phyloP scores from a whole-genome alignment of 2,888 invertebrate genomes.

The Hesperia comma region DNA sequence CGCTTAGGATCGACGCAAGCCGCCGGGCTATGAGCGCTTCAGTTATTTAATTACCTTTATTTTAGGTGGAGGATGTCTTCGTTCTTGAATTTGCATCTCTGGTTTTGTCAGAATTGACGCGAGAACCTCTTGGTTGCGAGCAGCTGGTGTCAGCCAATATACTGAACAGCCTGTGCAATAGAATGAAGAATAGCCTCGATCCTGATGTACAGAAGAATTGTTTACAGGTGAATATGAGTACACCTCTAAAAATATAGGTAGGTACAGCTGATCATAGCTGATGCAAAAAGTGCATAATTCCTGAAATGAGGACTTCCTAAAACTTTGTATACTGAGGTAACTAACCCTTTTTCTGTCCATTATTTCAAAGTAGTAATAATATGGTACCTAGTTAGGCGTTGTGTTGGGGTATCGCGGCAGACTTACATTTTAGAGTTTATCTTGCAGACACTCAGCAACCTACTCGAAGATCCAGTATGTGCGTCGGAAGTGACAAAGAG shows the following conservation, averaged over 20 bases:
- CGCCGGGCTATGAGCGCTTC: no score
- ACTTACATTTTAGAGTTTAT: background rate
- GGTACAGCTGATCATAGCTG: no score
- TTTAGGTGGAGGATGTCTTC: constrained; percentile 75
- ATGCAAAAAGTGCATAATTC: no score
- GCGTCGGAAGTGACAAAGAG: constrained; percentile 75
- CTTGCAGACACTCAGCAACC: constrained; percentile 71
- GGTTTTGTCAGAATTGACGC: constrained; percentile 77
- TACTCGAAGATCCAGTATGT: constrained; percentile 78
- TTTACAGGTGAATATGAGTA: constrained; percentile 66
- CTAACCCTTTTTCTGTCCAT: no score
- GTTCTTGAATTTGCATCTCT: constrained; percentile 82
- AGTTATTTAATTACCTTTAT: background rate
- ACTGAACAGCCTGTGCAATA: constrained; percentile 70
- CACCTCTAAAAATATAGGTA: background rate
- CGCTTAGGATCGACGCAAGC: no score
- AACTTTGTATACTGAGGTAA: no score
- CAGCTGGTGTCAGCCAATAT: constrained; percentile 74
- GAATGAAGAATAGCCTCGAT: constrained; percentile 78
- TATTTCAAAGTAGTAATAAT: no score
- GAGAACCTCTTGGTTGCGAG: constrained; percentile 75
- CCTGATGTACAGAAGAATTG: constrained; percentile 84
- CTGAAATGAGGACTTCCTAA: no score
- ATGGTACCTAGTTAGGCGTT: no score
- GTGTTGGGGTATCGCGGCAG: no score